A percentile compares a stretch with the other conserved stretches of the same genome.
Evolutionary conservation across 2,113 vertebrate genomes (phyloP).

Genomic region (Atlantisia rogersi): DNA sequence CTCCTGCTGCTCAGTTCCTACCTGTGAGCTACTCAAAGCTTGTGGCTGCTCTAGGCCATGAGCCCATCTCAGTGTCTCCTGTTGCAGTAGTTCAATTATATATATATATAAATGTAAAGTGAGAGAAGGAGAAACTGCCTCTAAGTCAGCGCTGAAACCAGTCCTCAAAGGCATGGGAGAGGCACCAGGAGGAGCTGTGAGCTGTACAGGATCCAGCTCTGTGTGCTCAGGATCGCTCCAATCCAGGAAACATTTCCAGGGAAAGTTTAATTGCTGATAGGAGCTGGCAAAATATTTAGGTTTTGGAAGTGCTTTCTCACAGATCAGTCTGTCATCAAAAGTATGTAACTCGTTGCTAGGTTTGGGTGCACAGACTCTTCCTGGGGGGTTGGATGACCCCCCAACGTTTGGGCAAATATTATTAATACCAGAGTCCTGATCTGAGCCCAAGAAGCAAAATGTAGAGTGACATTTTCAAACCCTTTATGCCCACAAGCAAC

Average conservation of each 20-base stretch:
- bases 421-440: not conserved
- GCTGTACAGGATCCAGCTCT: not conserved
- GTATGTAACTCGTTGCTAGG: no score
- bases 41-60: not conserved
- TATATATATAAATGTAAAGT: rapidly evolving
- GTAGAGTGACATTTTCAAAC: not conserved
- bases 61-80: not conserved
- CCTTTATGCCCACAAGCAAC: not conserved
- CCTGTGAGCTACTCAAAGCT: not conserved
- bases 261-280: not conserved
- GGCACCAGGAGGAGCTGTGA: not conserved
- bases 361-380: not conserved
- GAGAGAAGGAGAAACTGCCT: not conserved
- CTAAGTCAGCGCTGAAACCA: not conserved
- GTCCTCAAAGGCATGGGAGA: not conserved
- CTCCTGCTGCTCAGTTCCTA: not conserved
- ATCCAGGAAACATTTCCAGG: not conserved
- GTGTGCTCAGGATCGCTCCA: not conserved
- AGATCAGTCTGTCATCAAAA: not conserved
- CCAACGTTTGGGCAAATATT: not conserved
- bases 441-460: not conserved
- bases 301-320: not conserved
- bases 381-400: not conserved
- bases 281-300: not conserved
- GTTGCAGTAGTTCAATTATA: not conserved